phyloP scores from a whole-genome alignment of 2,888 invertebrate genomes.

The Spodoptera exigua region DNA sequence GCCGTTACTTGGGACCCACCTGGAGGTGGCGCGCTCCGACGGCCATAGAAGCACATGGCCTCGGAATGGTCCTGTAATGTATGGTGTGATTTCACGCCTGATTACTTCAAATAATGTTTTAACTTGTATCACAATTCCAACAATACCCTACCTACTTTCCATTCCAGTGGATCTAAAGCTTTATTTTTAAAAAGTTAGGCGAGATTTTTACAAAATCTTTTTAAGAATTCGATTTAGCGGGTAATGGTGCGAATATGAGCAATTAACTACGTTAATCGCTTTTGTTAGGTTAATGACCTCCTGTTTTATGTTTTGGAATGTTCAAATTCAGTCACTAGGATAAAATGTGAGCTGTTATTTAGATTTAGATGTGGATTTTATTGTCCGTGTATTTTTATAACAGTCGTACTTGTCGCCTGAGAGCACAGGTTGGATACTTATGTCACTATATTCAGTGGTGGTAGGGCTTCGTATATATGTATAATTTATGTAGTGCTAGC shows the following conservation, averaged over 20 bases:
- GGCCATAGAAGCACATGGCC: too few relatives aligned
- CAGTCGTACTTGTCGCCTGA: too few relatives aligned
- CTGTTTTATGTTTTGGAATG: constrained; percentile 26
- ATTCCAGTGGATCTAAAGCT: constrained; percentile 10
- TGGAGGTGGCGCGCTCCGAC: too few relatives aligned
- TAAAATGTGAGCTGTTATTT: not conserved
- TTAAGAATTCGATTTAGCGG: constrained; percentile 32
- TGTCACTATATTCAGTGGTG: too few relatives aligned
- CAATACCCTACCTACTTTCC: not conserved
- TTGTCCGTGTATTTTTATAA: not conserved
- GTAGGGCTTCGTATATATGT: too few relatives aligned
- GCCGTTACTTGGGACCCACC: too few relatives aligned
- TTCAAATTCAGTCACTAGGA: not conserved
- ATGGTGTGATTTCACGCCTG: too few relatives aligned
- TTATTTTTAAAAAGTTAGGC: constrained; percentile 14
- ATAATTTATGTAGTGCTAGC: too few relatives aligned
- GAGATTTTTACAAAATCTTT: constrained; percentile 16
- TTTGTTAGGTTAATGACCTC: constrained; percentile 18
- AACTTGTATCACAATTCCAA: too few relatives aligned
- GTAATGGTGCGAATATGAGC: constrained; percentile 42
- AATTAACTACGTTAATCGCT: constrained; percentile 29
- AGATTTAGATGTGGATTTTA: not conserved
- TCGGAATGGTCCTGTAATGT: too few relatives aligned
- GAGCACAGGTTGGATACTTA: too few relatives aligned
- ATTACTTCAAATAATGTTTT: too few relatives aligned